Evolutionary conservation across 1,140 invertebrate genomes (phyloP), one percentile per base, ranked within the genome.

Genomic region (Muscidifurax raptorellus): DNA sequence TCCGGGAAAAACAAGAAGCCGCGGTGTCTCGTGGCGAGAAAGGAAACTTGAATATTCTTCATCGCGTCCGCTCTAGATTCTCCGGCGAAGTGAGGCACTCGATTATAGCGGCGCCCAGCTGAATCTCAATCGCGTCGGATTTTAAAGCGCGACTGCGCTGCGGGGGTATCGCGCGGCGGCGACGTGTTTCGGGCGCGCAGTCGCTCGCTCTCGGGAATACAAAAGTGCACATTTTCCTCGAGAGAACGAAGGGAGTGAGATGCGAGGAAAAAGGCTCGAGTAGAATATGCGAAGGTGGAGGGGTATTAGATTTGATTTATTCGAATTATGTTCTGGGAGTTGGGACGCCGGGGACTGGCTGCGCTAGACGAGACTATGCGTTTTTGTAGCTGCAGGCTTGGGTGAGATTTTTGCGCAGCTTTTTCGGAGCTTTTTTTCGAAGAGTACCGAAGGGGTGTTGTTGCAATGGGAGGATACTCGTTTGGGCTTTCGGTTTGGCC

Each of bases 41-140:
- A 66, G 64, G 64, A 80, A 83, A 76, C 75, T 86, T 83, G 82
- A 83, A 80, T 86, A 86, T 86, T 83, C 85, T 86, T 83, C 44
- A 80, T 67, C 67, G 40, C 44, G 30, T 59, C 36, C 64, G 59
- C 44, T 64, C 66, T 66, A 28, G 67, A 86, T 81, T 82, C 72
- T 64, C 44, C 12, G 27, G 28, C 69, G 52, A 32, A 52, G 83
- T 27, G 47, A 80, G 83, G 67, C 83, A 88, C 88, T 89, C 87
- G 87, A 90, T 90, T 90, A 89, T 87, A 88, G 83, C 52, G 40
- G 69, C 66, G 80, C 87, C 86, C 84, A 79, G 83, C 87, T 87
- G 88, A 91, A 91, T 90, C 87, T 85, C 86, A 89, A 91, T 90
- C 85, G 85, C 80, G 64, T 44, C 78, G 88, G 86, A 89, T 89